Evolutionary conservation across 2,113 vertebrate species (phyloP), one percentile per base, ranked within the genome.

Genomic region (Poecilia latipinna): DNA sequence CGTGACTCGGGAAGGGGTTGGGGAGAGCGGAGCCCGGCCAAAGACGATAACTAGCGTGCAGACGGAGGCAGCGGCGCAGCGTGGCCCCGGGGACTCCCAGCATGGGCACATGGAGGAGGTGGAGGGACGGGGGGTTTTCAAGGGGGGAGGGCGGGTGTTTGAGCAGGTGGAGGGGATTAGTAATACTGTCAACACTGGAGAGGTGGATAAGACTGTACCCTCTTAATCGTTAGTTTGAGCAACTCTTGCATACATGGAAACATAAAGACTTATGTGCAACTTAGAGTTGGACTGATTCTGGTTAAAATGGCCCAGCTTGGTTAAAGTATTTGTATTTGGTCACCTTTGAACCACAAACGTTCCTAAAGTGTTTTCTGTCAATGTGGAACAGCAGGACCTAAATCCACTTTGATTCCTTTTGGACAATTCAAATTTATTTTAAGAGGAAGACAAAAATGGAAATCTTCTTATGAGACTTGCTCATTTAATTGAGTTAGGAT

Each of bases 161-260:
- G 97, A 98, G 96, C 97, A 99, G 97, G 97, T 98, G 96, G 96
- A 96, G 96, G 95, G 97, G 97, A 99, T 99, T 99, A 99, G 96
- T 92, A 93, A 90, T 93, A 96, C 92, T 93, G 96, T 98, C 97
- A 98, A 98, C 95, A 98, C 94, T 96, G 95, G 89, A 93, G 90
- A 83, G 89, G 92, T 91, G 93, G 93, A 94, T 95, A 95, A 95
- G 93, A 93, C 91, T 92, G 87, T 84, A 89, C 93, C 89, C 89
- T 87, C 89, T 80, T 87, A 83, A 88, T 87, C 85, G 80, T 91
- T 81, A 83, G 85, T 91, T 90, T 80, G 88, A 93, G 93, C 92
- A 79, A 82, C 89, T 89, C 90, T 82, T 76, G 72, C 88, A 89
- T 83, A 86, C 90, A 91, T 80, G 82, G 82, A 86, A 79, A 77